Percentiles rank a stretch among this genome's conserved stretches.
Evolutionary conservation across 92 coral and sea anemone genomes (phyloP).

Genomic region (Anthopleura xanthogrammica): DNA sequence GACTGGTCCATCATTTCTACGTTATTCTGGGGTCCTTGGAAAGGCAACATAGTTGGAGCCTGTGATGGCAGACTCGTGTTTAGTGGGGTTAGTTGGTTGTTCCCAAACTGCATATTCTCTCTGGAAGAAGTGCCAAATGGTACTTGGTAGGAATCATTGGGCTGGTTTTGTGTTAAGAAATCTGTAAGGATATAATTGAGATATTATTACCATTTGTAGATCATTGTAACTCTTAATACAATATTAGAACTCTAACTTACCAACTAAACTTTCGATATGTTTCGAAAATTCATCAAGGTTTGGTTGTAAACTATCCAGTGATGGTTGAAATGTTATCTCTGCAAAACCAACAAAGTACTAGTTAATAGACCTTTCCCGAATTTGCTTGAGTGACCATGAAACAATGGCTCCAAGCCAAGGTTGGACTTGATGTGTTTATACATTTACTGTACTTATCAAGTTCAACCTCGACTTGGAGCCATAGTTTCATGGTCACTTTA

Average conservation of each 20-base stretch:
- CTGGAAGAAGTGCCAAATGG: not conserved
- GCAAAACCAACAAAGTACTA: not conserved
- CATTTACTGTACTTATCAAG: no score
- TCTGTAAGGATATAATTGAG: not conserved
- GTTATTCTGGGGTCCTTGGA: conserved; percentile 30
- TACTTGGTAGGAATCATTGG: not conserved
- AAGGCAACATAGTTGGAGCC: conserved; percentile 5
- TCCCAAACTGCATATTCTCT: not conserved
- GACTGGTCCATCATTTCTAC: conserved; percentile 75
- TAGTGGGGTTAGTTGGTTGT: not conserved
- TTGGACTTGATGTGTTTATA: no score
- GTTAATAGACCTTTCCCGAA: no score
- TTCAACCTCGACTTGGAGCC: no score
- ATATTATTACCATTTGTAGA: not conserved
- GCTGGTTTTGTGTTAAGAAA: not conserved
- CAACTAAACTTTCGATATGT: conserved; percentile 73
- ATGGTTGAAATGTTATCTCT: conserved; percentile 68
- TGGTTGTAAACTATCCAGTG: conserved; percentile 89
- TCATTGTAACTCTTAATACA: no score
- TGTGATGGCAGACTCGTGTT: not conserved
- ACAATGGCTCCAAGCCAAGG: no score
- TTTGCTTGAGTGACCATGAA: no score
- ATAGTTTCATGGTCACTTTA: no score
- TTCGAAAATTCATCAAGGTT: conserved; percentile 90
- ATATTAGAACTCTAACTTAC: conserved; percentile 35